phyloP scores from a whole-genome alignment of 1,140 invertebrate genomes.

The Anastrepha obliqua region DNA sequence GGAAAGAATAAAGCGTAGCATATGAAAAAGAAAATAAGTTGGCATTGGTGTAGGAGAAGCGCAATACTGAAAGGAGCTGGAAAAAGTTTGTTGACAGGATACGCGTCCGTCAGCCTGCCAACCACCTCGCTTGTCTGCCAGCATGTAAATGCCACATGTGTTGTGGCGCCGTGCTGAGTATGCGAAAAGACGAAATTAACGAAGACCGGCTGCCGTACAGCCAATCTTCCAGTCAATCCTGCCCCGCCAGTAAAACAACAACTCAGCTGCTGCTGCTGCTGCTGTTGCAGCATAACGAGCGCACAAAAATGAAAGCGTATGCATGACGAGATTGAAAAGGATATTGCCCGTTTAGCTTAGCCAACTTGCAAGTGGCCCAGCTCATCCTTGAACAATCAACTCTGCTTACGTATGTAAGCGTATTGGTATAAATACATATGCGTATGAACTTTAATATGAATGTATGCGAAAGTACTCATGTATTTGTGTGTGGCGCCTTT shows the following conservation, averaged over 20 bases:
- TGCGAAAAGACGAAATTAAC: constrained; percentile 42
- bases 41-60: background rate
- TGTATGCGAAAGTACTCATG: background rate
- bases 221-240: constrained; percentile 16
- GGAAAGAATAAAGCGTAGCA: constrained; percentile 46
- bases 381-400: background rate
- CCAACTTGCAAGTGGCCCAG: background rate
- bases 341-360: constrained; percentile 36
- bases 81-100: constrained; percentile 48
- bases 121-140: background rate
- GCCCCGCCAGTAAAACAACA: background rate
- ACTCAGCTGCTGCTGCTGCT: background rate
- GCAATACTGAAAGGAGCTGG: background rate
- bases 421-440: background rate
- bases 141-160: constrained; percentile 31
- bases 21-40: background rate
- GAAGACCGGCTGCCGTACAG: constrained; percentile 25
- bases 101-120: constrained; percentile 5
- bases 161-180: constrained; percentile 45
- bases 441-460: background rate
- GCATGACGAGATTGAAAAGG: constrained; percentile 48
- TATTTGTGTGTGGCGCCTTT: background rate
- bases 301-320: constrained; percentile 32
- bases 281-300: constrained; percentile 1
- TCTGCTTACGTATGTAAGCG: too few relatives aligned